A percentile compares a stretch with the other conserved stretches of the same genome.
Evolutionary conservation across 1,140 invertebrate species (phyloP).

Genomic region (Drosophila funebris): DNA sequence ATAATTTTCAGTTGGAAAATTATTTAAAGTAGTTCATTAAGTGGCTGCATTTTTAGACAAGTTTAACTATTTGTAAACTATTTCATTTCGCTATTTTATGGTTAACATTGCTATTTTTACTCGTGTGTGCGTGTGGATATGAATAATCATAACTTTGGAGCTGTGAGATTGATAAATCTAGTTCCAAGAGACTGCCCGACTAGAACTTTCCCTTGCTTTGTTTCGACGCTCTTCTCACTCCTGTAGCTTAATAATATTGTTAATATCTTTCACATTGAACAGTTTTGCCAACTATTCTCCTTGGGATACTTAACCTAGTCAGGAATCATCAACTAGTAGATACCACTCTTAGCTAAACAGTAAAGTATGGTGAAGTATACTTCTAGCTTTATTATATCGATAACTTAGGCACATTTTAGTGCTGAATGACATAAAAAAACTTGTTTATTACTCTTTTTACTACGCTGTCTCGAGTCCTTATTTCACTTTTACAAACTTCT

Average conservation of each 20-base stretch:
- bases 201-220: too few relatives aligned
- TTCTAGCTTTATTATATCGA: background rate
- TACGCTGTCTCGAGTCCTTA: background rate
- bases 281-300: too few relatives aligned
- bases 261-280: too few relatives aligned
- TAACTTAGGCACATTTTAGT: background rate
- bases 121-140: background rate
- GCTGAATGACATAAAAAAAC: background rate
- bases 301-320: too few relatives aligned
- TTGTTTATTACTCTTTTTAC: background rate
- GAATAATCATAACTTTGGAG: background rate
- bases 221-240: too few relatives aligned
- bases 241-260: too few relatives aligned
- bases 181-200: too few relatives aligned
- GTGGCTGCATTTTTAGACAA: constrained; percentile 58
- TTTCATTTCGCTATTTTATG: constrained; percentile 25
- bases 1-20: constrained; percentile 77
- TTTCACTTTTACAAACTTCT: background rate
- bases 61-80: constrained; percentile 47
- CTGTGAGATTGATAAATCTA: too few relatives aligned
- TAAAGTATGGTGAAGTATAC: background rate
- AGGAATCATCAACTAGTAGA: too few relatives aligned
- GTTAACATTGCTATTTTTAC: constrained; percentile 21
- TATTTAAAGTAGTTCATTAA: constrained; percentile 82
- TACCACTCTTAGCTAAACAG: background rate